These are phyloP conservation scores for Antheraea assamensis DNA, from an alignment of 2,888 invertebrate species.

Conservation along the genomic window DNA sequence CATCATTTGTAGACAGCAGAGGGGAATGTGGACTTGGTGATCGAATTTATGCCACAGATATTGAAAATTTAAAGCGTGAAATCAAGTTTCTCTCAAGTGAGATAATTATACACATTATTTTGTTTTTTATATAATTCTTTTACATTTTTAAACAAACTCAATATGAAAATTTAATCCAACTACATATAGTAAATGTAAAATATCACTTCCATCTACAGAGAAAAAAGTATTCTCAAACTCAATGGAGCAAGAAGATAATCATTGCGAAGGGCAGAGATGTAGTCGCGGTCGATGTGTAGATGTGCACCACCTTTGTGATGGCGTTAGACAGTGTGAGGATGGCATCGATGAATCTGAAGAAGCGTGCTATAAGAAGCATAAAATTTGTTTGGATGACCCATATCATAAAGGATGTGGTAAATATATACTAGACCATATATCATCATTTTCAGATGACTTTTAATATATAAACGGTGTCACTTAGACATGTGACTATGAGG, in stretches of 20 bases:
- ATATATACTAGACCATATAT: slow-evolving; percentile 9
- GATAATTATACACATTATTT: slow-evolving; percentile 14
- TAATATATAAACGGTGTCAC: too few relatives aligned
- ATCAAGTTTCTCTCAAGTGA: slow-evolving; percentile 78
- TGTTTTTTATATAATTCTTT: not conserved
- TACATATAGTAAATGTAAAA: not conserved
- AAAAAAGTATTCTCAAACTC: slow-evolving; percentile 31
- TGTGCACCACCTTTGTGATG: slow-evolving; percentile 84
- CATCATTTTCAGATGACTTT: too few relatives aligned
- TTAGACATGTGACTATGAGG: too few relatives aligned
- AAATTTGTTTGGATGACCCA: slow-evolving; percentile 54
- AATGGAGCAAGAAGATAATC: slow-evolving; percentile 28
- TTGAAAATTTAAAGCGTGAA: slow-evolving; percentile 78
- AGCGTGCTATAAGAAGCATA: slow-evolving; percentile 67
- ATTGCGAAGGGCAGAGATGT: slow-evolving; percentile 85
- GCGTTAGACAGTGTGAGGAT: slow-evolving; percentile 85
- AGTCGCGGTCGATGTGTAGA: slow-evolving; percentile 86
- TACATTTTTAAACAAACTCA: not conserved
- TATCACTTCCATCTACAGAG: slow-evolving; percentile 26
- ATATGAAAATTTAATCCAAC: not conserved
- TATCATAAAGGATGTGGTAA: slow-evolving; percentile 67
- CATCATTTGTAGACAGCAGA: slow-evolving; percentile 83
- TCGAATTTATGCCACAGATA: slow-evolving; percentile 72
- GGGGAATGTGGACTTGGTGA: slow-evolving; percentile 80
- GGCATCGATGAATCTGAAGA: slow-evolving; percentile 84